phyloP scores from a whole-genome alignment of 2,113 vertebrate genomes.

The Orycteropus afer region DNA sequence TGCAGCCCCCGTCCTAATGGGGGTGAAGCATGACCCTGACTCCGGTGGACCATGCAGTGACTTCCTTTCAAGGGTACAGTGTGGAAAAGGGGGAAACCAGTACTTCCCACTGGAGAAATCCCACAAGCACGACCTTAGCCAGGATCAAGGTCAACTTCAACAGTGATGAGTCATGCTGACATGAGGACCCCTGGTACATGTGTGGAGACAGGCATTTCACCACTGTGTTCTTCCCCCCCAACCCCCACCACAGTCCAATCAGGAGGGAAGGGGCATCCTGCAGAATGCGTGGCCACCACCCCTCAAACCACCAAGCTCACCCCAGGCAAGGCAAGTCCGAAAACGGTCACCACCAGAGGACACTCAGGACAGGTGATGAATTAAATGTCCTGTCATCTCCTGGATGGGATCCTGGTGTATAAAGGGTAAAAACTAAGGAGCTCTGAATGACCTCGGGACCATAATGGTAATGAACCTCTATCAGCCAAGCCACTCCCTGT shows the following conservation, averaged over 20 bases:
- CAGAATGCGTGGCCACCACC: background rate
- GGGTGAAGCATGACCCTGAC: background rate
- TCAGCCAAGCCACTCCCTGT: background rate
- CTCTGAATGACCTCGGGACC: background rate
- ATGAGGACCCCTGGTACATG: background rate
- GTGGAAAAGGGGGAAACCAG: too few species aligned
- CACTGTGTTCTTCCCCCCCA: background rate
- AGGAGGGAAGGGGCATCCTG: background rate
- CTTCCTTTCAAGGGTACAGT: background rate
- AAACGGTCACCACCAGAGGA: background rate
- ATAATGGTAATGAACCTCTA: background rate
- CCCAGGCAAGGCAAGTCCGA: background rate
- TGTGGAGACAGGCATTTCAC: background rate
- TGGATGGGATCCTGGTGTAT: background rate
- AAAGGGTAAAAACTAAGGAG: background rate
- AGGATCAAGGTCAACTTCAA: background rate
- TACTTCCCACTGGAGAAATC: background rate
- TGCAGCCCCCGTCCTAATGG: background rate
- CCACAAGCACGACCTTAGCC: background rate
- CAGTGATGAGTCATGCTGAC: background rate
- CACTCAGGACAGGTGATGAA: background rate
- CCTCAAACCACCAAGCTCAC: conserved; percentile 1
- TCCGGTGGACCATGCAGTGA: background rate
- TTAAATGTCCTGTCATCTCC: background rate
- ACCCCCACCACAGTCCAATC: background rate